A percentile compares a stretch with the other conserved stretches of the same genome.
These are phyloP conservation scores for Entomyzon cyanotis DNA, from an alignment of 2,113 vertebrate genomes.

Conservation along the genomic window DNA sequence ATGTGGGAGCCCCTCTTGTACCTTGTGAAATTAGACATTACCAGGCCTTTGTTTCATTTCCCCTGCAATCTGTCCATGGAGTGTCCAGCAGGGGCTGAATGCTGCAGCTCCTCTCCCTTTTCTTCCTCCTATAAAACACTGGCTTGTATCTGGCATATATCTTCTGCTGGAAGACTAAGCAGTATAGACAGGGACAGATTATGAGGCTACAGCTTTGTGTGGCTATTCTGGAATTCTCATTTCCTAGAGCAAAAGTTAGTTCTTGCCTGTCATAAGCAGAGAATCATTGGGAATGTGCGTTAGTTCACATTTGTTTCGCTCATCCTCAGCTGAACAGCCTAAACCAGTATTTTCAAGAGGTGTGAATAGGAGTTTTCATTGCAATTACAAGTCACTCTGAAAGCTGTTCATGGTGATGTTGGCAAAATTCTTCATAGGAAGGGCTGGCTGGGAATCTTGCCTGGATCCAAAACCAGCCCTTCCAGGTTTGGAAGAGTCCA, in stretches of 20 bases:
- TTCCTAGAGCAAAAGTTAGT: not conserved
- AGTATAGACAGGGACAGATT: not conserved
- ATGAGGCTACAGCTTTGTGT: not conserved
- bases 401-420: rapidly evolving
- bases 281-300: not conserved
- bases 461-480: not conserved
- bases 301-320: not conserved
- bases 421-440: not conserved
- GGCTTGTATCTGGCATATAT: not conserved
- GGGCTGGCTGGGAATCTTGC: not conserved
- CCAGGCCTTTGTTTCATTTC: not conserved
- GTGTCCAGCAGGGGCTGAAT: not conserved
- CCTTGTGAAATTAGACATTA: not conserved
- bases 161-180: not conserved
- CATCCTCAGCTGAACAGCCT: not conserved
- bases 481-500: not conserved
- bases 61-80: not conserved
- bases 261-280: not conserved
- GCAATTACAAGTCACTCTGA: not conserved
- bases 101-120: not conserved
- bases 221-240: not conserved
- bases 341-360: not conserved
- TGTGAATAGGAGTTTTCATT: not conserved
- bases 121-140: not conserved
- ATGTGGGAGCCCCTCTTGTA: not conserved